Conservation (phyloP, 30 jellyfish, hydroid and myxozoan species). For the Mastigias papua region DNA sequence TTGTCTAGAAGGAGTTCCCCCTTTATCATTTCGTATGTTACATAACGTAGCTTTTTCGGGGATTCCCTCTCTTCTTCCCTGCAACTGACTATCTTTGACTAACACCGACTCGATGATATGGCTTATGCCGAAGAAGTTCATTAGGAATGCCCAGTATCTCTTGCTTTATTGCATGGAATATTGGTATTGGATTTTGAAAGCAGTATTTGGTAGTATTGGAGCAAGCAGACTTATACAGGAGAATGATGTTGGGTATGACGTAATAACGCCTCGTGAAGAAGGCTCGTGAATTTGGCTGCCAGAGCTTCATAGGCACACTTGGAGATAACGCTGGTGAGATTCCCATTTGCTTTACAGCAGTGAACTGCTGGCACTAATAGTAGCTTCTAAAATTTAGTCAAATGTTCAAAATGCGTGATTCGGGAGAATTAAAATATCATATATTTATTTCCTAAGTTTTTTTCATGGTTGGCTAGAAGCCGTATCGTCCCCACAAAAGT, state of each 20-base stretch:
- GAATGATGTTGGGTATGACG: not conserved
- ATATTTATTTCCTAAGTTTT: no score
- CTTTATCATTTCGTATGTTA: not conserved
- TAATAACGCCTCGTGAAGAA: conserved; percentile 36
- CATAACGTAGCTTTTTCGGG: not conserved
- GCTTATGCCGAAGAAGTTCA: not conserved
- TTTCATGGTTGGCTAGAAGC: no score
- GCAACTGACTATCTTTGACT: not conserved
- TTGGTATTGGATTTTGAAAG: not conserved
- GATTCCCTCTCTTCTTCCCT: conserved; percentile 16
- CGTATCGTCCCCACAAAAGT: no score
- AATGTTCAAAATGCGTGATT: not conserved
- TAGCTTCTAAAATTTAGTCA: not conserved
- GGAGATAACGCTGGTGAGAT: conserved; percentile 52
- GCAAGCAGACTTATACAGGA: not conserved
- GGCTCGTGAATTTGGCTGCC: conserved; percentile 19
- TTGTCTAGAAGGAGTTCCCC: not conserved
- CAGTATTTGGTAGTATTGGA: not conserved
- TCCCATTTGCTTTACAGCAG: conserved; percentile 24
- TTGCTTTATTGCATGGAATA: not conserved
- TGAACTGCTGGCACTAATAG: not conserved
- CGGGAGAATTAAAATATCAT: no score
- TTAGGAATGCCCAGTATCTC: not conserved
- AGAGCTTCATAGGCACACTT: conserved; percentile 1
- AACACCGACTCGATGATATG: not conserved